These are phyloP conservation scores for Crotalus viridis DNA, from an alignment of 2,113 vertebrate species.

Conservation along the genomic window DNA sequence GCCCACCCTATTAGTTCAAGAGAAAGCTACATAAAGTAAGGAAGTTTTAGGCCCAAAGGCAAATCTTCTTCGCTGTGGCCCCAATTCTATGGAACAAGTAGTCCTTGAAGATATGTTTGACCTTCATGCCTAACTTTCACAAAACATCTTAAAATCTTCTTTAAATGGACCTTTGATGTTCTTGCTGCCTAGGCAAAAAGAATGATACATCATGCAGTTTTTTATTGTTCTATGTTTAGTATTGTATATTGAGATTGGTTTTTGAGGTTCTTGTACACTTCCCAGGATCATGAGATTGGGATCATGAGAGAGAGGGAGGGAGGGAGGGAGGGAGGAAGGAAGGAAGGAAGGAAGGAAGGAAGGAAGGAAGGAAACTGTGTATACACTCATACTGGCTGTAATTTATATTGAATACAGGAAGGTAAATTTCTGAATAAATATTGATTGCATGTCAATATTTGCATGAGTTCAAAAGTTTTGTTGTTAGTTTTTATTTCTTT, in stretches of 20 bases:
- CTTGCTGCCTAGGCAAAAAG: neutral
- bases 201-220: neutral
- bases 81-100: neutral
- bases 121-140: neutral
- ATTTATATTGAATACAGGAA: neutral
- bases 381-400: neutral
- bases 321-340: too few relatives aligned
- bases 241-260: neutral
- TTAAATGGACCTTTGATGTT: neutral
- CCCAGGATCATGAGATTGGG: neutral
- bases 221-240: neutral
- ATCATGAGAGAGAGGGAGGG: neutral
- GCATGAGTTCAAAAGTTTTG: neutral
- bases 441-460: neutral
- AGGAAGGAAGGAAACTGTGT: neutral
- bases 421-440: neutral
- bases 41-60: neutral
- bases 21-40: neutral
- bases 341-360: neutral
- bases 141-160: neutral
- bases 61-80: neutral
- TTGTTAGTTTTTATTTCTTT: neutral
- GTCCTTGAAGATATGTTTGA: neutral
- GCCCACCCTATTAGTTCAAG: neutral
- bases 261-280: neutral